Evolutionary conservation across 2,113 vertebrate species (phyloP).

Genomic region (Tachysurus fulvidraco): DNA sequence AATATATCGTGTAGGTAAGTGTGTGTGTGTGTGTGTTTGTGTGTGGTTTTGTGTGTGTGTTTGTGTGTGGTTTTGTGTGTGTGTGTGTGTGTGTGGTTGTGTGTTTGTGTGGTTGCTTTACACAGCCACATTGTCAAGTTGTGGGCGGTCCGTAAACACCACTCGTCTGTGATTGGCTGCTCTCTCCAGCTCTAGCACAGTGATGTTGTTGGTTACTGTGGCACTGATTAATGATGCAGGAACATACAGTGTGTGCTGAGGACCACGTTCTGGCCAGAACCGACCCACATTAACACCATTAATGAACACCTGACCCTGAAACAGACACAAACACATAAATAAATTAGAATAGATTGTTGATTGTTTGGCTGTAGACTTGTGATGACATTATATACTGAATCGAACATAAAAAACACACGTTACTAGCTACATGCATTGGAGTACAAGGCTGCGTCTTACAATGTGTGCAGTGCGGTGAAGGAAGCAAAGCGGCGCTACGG

Average conservation of each 20-base stretch:
- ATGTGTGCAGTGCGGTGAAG: too few relatives aligned
- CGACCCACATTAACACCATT: conserved; percentile 94
- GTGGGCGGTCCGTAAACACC: conserved; percentile 81
- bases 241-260: conserved; percentile 90
- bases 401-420: not conserved
- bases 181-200: conserved; percentile 86
- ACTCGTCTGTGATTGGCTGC: conserved; percentile 68
- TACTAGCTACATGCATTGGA: too few relatives aligned
- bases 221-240: conserved; percentile 79
- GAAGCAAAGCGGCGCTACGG: too few relatives aligned
- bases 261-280: conserved; percentile 86
- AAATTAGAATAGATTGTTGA: not conserved
- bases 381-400: not conserved
- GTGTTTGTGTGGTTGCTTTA: too few relatives aligned
- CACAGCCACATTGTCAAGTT: conserved; percentile 66
- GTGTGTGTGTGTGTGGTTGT: not conserved
- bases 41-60: too few relatives aligned
- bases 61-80: too few relatives aligned
- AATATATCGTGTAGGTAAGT: not conserved
- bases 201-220: conserved; percentile 81
- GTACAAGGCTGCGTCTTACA: too few relatives aligned
- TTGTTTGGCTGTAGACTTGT: not conserved
- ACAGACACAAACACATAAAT: conserved; percentile 15
- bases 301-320: conserved; percentile 94
- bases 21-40: conserved; percentile 1